Base-by-base conservation (phyloP, 2,888 invertebrate species). In the Andrena praecox region DNA sequence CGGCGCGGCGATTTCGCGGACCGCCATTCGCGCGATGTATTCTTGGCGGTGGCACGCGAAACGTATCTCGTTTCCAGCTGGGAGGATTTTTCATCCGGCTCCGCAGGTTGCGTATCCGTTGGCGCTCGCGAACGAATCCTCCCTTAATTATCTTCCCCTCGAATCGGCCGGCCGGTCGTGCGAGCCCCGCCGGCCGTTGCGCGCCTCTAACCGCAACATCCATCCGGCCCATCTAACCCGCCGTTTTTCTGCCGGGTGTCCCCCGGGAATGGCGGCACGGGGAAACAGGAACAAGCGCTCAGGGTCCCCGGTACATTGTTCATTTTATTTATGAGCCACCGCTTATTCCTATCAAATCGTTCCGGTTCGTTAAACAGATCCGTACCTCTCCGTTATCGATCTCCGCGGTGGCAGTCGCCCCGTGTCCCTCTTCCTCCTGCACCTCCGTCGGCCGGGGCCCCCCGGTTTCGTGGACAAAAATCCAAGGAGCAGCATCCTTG, bases 301-400 rank as follows among this genome's bases (percentile, higher is more conserved):
- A 62, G 31, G 70, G 70, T 56, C 24, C 24, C 20, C 54, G 54
- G 52, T 24, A 56, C 80, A 73, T 85, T 82, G 80, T 85, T 80
- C 71, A 7, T 86, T 80, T 86, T 85, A 86, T 85, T 82, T 85
- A 85, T 50, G 70, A 85, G 59, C 73, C 73, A 12, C 54, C 62
- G 76, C 60, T 72, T 76, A 77, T 85, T 86, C 77, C 64, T 75
- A 77, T 77, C 56, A 77, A 84, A 86, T 80, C 76, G 86, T 86
- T 86, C 76, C 84, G 84, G 85, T 84, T 87, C 85, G 85, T 87
- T 87, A 87, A 84, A 75, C 79, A 67, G 81, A 87, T 87, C 87
- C 79, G 76, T 81, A 77, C 77, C 87, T 80, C 84, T 24, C 78
- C 54, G 78, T 87, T 87, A 87, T 87, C 85, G 85, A 87, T 87